Evolutionary conservation across 2,888 invertebrate species (phyloP).

Genomic region (Conus canariensis): DNA sequence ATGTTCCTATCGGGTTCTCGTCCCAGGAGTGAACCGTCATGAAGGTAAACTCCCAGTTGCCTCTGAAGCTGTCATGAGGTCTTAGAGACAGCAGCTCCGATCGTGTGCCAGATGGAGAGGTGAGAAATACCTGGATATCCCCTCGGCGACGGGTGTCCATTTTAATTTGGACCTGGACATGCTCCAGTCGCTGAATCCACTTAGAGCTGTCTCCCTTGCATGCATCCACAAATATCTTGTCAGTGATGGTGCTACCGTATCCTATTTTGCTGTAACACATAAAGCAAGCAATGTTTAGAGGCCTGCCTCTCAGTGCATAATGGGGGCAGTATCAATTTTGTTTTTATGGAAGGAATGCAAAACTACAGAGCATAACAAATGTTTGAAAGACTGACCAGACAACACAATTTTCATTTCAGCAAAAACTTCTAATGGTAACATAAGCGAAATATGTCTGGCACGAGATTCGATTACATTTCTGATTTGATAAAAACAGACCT

Average conservation of each 20-base stretch:
- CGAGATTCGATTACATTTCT: no score
- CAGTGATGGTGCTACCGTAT: conserved; percentile 43
- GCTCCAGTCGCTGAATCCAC: conserved; percentile 69
- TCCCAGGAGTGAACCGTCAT: conserved; percentile 76
- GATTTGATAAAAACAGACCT: no score
- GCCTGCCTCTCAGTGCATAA: not conserved
- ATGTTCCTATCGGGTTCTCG: conserved; percentile 71
- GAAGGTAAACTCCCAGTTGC: conserved; percentile 72
- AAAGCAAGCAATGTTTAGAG: not conserved
- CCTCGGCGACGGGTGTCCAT: conserved; percentile 67
- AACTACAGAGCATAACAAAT: conserved; percentile 48
- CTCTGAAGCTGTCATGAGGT: conserved; percentile 59
- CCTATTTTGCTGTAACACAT: not conserved
- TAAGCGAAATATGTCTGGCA: no score
- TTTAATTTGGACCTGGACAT: conserved; percentile 70
- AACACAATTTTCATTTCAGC: not conserved
- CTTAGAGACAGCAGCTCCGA: conserved; percentile 71
- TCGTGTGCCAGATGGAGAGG: conserved; percentile 69
- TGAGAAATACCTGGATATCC: conserved; percentile 68
- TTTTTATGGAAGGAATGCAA: conserved; percentile 37
- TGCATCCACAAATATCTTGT: conserved; percentile 56
- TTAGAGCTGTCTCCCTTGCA: conserved; percentile 52
- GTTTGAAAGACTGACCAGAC: not conserved
- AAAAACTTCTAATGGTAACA: not conserved
- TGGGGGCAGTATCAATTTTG: no score